A percentile compares a stretch with the other conserved stretches of the same genome.
These are phyloP conservation scores for Heterodera schachtii DNA, from an alignment of 1,140 invertebrate species.

Conservation along the genomic window DNA sequence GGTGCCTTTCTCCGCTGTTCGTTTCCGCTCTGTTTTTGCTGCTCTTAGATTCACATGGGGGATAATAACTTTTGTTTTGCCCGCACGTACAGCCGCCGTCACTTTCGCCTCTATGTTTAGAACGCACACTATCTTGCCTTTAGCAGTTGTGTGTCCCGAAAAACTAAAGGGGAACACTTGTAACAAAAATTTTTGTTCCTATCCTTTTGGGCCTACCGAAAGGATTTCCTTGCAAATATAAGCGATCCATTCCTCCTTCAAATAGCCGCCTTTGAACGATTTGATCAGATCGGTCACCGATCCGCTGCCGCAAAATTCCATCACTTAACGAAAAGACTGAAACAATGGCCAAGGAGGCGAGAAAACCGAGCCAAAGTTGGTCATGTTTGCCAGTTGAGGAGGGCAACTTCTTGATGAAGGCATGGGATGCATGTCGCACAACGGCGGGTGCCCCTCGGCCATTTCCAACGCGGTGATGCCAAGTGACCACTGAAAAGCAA, in stretches of 20 bases:
- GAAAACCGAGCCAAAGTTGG: slow-evolving; percentile 74
- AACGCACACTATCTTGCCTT: too few relatives aligned
- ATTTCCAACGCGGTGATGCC: slow-evolving; percentile 99
- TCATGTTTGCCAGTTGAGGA: slow-evolving; percentile 91
- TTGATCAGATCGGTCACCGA: slow-evolving; percentile 99
- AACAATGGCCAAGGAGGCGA: slow-evolving; percentile 69
- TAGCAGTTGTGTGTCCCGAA: too few relatives aligned
- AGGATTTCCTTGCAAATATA: slow-evolving; percentile 97
- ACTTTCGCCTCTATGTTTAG: too few relatives aligned
- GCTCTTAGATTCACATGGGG: slow-evolving; percentile 77
- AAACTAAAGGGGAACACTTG: too few relatives aligned
- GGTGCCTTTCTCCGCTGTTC: slow-evolving; percentile 12
- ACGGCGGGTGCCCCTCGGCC: slow-evolving; percentile 96
- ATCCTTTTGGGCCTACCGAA: too few relatives aligned
- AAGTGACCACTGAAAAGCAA: too few relatives aligned
- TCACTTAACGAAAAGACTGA: slow-evolving; percentile 76
- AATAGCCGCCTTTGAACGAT: slow-evolving; percentile 92
- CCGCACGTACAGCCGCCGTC: too few relatives aligned
- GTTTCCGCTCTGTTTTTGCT: slow-evolving; percentile 40
- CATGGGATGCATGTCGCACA: slow-evolving; percentile 91
- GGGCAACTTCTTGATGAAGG: slow-evolving; percentile 97
- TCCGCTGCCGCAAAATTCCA: slow-evolving; percentile 99
- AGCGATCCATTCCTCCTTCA: slow-evolving; percentile 99
- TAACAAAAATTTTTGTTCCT: too few relatives aligned
- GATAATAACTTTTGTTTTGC: too few relatives aligned